These are phyloP conservation scores for Syngnathoides biaculeatus DNA, from an alignment of 2,113 vertebrate genomes.

Conservation along the genomic window DNA sequence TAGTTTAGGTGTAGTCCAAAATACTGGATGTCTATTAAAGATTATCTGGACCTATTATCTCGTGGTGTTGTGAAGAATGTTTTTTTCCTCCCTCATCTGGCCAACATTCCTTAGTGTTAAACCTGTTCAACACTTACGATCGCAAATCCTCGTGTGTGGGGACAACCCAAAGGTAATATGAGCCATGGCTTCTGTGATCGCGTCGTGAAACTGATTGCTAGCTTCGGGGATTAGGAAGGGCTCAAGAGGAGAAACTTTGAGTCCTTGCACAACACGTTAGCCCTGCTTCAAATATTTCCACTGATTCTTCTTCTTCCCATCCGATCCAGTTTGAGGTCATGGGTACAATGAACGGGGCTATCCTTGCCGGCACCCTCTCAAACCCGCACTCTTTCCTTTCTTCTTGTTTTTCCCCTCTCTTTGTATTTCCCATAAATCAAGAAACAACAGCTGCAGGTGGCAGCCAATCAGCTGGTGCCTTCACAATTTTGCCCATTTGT, in stretches of 20 bases:
- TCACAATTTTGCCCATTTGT: too few relatives aligned
- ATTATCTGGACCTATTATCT: neutral
- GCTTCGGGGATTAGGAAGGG: neutral
- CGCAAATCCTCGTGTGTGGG: neutral
- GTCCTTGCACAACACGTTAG: too few relatives aligned
- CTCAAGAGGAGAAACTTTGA: neutral
- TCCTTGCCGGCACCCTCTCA: too few relatives aligned
- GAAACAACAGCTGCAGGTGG: too few relatives aligned
- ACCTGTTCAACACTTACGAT: neutral
- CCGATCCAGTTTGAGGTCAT: too few relatives aligned
- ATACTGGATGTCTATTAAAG: neutral
- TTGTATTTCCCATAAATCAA: too few relatives aligned
- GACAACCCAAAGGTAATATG: neutral
- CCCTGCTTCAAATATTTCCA: too few relatives aligned
- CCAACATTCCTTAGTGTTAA: neutral
- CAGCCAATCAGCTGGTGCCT: too few relatives aligned
- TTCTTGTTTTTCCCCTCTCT: too few relatives aligned
- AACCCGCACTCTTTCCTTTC: too few relatives aligned
- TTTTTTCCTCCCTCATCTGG: neutral
- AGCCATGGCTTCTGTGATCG: neutral
- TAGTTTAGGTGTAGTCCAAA: neutral
- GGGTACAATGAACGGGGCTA: too few relatives aligned
- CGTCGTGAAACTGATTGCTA: neutral
- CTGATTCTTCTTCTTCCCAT: too few relatives aligned
- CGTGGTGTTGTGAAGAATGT: neutral